Percentiles rank a stretch among this genome's conserved stretches.
Evolutionary conservation across 2,888 invertebrate genomes (phyloP).

Genomic region (Brachynemurus nebulosus): DNA sequence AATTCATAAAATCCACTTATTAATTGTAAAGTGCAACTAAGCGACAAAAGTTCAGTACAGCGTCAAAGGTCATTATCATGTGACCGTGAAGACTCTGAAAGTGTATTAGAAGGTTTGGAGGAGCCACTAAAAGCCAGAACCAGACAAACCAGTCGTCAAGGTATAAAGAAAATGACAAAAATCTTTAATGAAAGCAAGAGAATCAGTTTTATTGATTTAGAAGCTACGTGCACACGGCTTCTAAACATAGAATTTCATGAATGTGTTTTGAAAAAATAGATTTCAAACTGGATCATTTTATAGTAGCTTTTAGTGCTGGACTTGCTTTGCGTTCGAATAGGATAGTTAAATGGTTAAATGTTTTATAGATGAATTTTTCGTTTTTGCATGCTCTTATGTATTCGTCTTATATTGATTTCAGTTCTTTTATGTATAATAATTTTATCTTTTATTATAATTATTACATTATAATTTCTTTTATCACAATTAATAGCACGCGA

Average conservation of each 20-base stretch:
- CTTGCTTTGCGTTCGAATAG: too few species aligned
- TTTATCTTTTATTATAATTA: too few species aligned
- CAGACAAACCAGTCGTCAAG: constrained; percentile 49
- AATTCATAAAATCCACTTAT: too few species aligned
- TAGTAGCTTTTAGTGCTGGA: not conserved
- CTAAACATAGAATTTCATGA: not conserved
- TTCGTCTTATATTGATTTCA: too few species aligned
- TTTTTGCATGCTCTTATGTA: too few species aligned
- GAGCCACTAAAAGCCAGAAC: constrained; percentile 49
- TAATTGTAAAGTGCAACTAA: constrained; percentile 44
- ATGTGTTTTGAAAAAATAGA: not conserved
- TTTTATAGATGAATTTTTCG: too few species aligned
- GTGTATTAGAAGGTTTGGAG: constrained; percentile 47
- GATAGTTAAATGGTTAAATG: too few species aligned
- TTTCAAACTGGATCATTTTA: not conserved
- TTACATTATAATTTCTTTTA: too few species aligned
- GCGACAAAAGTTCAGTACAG: constrained; percentile 48
- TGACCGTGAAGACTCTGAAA: constrained; percentile 44
- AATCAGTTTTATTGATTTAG: not conserved
- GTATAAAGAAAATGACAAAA: constrained; percentile 34
- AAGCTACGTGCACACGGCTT: not conserved
- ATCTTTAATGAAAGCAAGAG: not conserved
- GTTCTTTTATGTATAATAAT: too few species aligned
- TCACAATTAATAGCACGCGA: too few species aligned
- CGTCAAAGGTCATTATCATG: constrained; percentile 45